Percentiles rank a stretch among this genome's conserved stretches.
Evolutionary conservation across 2,113 vertebrate genomes (phyloP).

Genomic region (Galbula dea): DNA sequence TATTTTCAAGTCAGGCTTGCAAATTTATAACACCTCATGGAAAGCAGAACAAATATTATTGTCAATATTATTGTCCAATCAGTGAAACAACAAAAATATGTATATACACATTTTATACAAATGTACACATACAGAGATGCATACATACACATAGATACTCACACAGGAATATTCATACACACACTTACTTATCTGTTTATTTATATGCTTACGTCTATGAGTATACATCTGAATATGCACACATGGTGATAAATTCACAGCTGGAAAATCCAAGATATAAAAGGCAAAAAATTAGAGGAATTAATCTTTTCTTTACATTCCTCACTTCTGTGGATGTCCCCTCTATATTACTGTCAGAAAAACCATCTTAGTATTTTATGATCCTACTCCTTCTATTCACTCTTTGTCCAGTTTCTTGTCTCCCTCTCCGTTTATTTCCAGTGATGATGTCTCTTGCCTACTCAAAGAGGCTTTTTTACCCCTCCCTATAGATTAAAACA

Average conservation of each 20-base stretch:
- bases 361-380: background rate
- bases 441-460: background rate
- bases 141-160: background rate
- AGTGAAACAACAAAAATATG: background rate
- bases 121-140: background rate
- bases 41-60: background rate
- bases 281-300: background rate
- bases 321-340: background rate
- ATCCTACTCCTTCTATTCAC: background rate
- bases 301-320: background rate
- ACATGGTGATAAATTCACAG: background rate
- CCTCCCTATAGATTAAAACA: background rate
- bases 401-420: background rate
- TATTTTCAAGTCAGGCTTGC: background rate
- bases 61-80: background rate
- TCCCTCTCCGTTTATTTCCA: background rate
- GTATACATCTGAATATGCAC: background rate
- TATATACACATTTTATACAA: background rate
- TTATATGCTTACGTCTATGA: background rate
- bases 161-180: background rate
- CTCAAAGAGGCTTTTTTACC: background rate
- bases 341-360: background rate
- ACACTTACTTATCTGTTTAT: background rate
- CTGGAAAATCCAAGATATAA: background rate
- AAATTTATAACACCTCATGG: background rate